Evolutionary conservation across 2,888 invertebrate genomes (phyloP), one percentile per base, ranked within the genome.

Genomic region (Drosophila parthenogenetica): DNA sequence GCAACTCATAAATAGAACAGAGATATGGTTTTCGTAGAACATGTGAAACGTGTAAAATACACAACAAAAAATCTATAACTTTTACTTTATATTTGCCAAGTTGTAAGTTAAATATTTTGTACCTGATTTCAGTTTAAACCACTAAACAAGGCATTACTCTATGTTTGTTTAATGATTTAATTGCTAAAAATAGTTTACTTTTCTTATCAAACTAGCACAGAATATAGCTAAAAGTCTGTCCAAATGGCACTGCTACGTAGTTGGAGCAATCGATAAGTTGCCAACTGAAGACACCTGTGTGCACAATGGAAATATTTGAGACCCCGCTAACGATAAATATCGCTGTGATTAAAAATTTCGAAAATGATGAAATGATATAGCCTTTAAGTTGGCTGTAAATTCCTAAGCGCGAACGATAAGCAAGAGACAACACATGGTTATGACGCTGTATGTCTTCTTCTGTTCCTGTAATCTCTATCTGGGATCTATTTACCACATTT

Each of bases 1-100:
- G 35, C 35, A 46, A 50, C 37, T n/a, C 37, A 54, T 35, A 54
- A 54, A 43, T 43, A 54, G 53, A 43, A 54, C 14, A 19, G 29
- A 17, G 43, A 43, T 5, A 39, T 39, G 22, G 22, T 45, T 37
- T 57, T 25, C 19, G 50, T 14, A 29, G 32, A 35, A 35, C 39
- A 35, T 42, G 49, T 11, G 39, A n/a, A 46, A 37, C 22, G 29
- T 53, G 29, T 29, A 29, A 29, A 29, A 29, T 8, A 25, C 25
- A 29, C 35, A 35, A 35, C 16, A 39, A 48, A 46, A 35, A 45
- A 50, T 37, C 17, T 50, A 57, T 57, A 22, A 5, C n/a, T 8
- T 19, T 55, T 35, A 32, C 19, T n/a, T 55, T 22, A 14, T 14
- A 8, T 32, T 43, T 14, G 32, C 35, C 32, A 35, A 29, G n/a